Evolutionary conservation across 2,888 invertebrate genomes (phyloP).

Genomic region (Timandra comae): DNA sequence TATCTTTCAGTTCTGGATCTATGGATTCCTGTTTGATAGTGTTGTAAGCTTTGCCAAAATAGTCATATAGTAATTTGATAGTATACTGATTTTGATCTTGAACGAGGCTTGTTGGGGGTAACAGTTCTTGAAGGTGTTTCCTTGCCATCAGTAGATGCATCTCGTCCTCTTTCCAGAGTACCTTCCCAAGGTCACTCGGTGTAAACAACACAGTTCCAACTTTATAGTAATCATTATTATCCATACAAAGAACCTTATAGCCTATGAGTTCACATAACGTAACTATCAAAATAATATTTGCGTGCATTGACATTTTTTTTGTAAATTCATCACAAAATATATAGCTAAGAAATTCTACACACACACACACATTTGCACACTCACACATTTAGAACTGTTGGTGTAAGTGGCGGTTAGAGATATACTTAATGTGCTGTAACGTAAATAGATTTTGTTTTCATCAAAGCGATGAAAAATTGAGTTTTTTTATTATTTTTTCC

Average conservation of each 20-base stretch:
- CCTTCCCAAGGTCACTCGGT: constrained; percentile 29
- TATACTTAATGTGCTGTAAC: no score
- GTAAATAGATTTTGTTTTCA: no score
- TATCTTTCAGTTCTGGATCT: constrained; percentile 27
- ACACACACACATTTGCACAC: no score
- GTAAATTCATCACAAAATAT: constrained; percentile 47
- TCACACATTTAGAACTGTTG: no score
- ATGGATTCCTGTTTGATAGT: constrained; percentile 36
- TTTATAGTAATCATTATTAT: constrained; percentile 26
- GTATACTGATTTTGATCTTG: constrained; percentile 38
- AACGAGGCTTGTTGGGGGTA: constrained; percentile 38
- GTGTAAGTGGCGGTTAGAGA: no score
- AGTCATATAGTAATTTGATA: constrained; percentile 34
- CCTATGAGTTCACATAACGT: constrained; percentile 19
- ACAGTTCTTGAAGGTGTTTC: constrained; percentile 41
- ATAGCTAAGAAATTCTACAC: constrained; percentile 36
- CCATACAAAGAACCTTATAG: not conserved
- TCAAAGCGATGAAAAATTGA: no score
- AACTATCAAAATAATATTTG: constrained; percentile 25
- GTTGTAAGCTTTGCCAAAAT: constrained; percentile 39
- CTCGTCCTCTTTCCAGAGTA: constrained; percentile 37
- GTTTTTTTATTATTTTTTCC: no score
- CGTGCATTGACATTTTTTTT: constrained; percentile 19
- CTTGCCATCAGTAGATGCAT: constrained; percentile 44
- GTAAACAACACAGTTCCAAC: constrained; percentile 58